Conservation (phyloP, 1,140 invertebrate genomes). For the Papilio glaucus region DNA sequence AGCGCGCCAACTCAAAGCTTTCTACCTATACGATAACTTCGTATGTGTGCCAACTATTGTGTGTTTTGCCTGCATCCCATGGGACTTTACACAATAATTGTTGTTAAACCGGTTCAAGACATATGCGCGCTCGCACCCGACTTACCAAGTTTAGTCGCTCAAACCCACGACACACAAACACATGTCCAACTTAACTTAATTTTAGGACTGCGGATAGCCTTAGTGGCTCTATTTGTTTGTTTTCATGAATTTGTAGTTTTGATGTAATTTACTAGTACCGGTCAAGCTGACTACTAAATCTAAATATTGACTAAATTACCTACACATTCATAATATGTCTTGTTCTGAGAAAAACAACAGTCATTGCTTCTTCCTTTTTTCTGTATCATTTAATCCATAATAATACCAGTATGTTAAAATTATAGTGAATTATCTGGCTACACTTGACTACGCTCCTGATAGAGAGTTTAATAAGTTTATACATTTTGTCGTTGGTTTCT, state of each 20-base stretch:
- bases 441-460: too few relatives aligned
- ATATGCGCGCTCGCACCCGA: not conserved
- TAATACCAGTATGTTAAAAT: too few relatives aligned
- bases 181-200: slow-evolving; percentile 3
- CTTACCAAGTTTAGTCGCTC: slow-evolving; percentile 9
- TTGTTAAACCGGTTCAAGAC: slow-evolving; percentile 17
- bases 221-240: not conserved
- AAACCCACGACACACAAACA: not conserved
- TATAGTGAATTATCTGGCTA: too few relatives aligned
- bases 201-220: not conserved
- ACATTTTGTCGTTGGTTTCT: too few relatives aligned
- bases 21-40: not conserved
- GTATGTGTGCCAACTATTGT: not conserved
- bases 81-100: slow-evolving; percentile 14
- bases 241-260: not conserved
- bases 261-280: not conserved
- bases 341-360: too few relatives aligned
- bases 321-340: too few relatives aligned
- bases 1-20: too few relatives aligned
- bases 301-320: too few relatives aligned
- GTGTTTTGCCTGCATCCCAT: not conserved
- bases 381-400: too few relatives aligned
- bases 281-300: too few relatives aligned
- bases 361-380: too few relatives aligned
- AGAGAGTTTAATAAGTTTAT: too few relatives aligned